Evolutionary conservation across 1,140 invertebrate species (phyloP).

Genomic region (Phocides pigmalion): DNA sequence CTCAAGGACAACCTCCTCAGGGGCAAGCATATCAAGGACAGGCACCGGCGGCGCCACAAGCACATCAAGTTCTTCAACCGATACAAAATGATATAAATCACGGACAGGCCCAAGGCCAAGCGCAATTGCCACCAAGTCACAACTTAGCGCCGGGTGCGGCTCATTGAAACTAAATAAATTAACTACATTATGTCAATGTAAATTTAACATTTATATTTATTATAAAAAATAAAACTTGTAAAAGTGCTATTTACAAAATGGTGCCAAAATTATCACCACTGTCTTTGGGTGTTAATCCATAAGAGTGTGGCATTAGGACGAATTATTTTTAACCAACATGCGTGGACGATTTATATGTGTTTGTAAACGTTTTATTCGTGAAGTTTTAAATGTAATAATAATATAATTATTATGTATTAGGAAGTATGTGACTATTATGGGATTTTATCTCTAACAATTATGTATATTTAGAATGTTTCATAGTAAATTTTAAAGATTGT

Average conservation of each 20-base stretch:
- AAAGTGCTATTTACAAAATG: not conserved
- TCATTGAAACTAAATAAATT: constrained; percentile 2
- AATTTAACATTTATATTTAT: not conserved
- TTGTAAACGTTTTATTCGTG: too few relatives aligned
- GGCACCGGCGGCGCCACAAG: constrained; percentile 25
- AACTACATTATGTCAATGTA: not conserved
- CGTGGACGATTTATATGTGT: too few relatives aligned
- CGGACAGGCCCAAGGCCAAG: constrained; percentile 38
- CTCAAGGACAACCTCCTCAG: constrained; percentile 21
- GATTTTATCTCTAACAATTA: too few relatives aligned
- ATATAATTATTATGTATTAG: too few relatives aligned
- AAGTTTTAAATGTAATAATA: too few relatives aligned
- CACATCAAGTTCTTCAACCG: constrained; percentile 19
- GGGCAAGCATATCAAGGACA: constrained; percentile 38
- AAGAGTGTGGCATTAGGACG: too few relatives aligned
- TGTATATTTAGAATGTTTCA: too few relatives aligned
- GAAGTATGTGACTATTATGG: too few relatives aligned
- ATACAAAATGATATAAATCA: not conserved
- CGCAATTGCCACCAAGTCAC: constrained; percentile 31
- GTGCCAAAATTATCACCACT: constrained; percentile 1
- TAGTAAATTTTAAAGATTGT: too few relatives aligned
- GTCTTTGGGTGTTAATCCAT: too few relatives aligned
- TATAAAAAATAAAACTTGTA: not conserved
- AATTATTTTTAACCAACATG: too few relatives aligned
- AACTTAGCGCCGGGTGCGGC: not conserved